Percentiles rank a stretch among this genome's conserved stretches.
Evolutionary conservation across 2,797 vertebrate genomes (phyloP).

Genomic region (Arctocebus calabarensis): DNA sequence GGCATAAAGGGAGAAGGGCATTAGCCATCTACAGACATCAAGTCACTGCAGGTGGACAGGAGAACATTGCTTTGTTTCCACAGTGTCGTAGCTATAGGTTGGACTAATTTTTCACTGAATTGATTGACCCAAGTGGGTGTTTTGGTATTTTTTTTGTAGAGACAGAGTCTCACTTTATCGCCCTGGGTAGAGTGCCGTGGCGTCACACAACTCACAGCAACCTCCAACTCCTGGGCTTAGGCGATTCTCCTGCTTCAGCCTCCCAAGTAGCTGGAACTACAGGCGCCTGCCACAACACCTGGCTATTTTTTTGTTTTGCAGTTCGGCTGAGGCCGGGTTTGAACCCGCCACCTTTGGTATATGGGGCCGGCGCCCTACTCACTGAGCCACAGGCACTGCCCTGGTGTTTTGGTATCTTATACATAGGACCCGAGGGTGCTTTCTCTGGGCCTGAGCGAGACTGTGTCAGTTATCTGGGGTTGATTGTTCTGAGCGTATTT

Average conservation of each 20-base stretch:
- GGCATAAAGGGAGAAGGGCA: neutral
- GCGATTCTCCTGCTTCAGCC: no score
- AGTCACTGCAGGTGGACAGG: neutral
- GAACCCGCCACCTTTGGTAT: no score
- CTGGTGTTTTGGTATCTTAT: slow-evolving; percentile 14
- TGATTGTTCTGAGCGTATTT: slow-evolving; percentile 49
- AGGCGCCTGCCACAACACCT: no score
- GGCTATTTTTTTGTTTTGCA: no score
- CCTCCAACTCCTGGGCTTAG: no score
- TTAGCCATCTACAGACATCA: neutral
- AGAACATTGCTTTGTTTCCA: neutral
- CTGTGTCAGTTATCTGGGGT: neutral
- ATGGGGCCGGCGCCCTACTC: no score
- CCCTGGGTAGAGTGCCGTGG: no score
- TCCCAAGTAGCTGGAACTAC: no score
- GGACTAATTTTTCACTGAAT: slow-evolving; percentile 26
- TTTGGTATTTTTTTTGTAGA: neutral
- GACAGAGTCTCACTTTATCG: no score
- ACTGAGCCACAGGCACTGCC: no score
- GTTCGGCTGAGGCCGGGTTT: no score
- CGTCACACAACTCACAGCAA: no score
- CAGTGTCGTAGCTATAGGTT: neutral
- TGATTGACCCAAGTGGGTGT: slow-evolving; percentile 30
- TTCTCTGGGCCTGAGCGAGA: slow-evolving; percentile 35
- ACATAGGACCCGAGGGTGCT: slow-evolving; percentile 1